A percentile compares a stretch with the other conserved stretches of the same genome.
These are phyloP conservation scores for Gymnothorax reevesii DNA, from an alignment of 2,797 vertebrate genomes.

Conservation along the genomic window DNA sequence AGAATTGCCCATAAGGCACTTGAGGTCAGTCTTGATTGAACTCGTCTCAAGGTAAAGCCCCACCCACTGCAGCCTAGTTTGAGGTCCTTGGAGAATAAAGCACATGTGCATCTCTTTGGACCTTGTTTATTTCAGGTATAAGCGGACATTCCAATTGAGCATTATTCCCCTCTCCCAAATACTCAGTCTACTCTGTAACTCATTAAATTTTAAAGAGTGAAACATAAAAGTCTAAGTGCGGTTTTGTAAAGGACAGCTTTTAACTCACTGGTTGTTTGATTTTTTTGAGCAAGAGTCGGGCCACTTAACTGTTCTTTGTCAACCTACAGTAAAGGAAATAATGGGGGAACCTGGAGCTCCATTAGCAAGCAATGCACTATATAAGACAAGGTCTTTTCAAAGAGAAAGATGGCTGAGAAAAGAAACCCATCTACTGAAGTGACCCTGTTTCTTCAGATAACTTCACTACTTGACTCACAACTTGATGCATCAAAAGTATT, in stretches of 20 bases:
- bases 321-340: conserved; percentile 57
- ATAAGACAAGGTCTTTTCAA: neutral
- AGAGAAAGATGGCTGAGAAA: neutral
- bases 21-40: neutral
- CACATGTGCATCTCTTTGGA: neutral
- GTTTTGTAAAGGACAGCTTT: conserved; percentile 44
- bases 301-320: conserved; percentile 45
- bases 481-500: neutral
- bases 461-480: neutral
- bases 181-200: conserved; percentile 34
- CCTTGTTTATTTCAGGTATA: conserved; percentile 1
- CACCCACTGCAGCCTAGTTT: neutral
- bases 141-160: conserved; percentile 47
- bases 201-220: conserved; percentile 64
- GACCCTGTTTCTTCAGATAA: too few species aligned
- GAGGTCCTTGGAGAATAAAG: neutral
- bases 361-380: conserved; percentile 49
- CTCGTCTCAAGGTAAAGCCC: neutral
- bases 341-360: conserved; percentile 48
- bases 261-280: conserved; percentile 36
- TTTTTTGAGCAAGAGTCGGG: conserved; percentile 48
- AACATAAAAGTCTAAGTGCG: conserved; percentile 53
- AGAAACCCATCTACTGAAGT: neutral
- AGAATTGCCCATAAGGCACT: conserved; percentile 22
- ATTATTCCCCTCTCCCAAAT: neutral